Evolutionary conservation across 2,797 vertebrate species (phyloP), one percentile per base, ranked within the genome.

Genomic region (Danionella dracula): DNA sequence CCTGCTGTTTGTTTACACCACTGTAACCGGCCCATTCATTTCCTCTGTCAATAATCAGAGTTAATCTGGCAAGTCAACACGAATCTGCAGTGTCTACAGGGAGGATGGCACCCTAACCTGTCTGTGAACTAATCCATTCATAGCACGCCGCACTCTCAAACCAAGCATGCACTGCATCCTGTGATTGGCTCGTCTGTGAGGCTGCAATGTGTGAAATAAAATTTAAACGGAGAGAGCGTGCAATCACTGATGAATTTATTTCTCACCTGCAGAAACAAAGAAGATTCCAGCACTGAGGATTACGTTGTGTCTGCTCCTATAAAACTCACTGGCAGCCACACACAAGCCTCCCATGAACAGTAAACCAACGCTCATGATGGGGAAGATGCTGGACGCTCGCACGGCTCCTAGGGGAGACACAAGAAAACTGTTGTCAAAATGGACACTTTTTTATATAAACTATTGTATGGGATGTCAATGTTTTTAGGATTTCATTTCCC

Each of bases 211-310:
- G 17, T 5, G 6, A 35, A 16, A 42, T 19, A n/a, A 67, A 16
- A 41, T 58, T 27, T 46, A 55, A 38, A 66, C 32, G 27, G n/a
- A 4, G n/a, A 9, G 44, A 38, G 54, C 15, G 1, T 1, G 7
- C 11, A n/a, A 10, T 20, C n/a, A 16, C 19, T 12, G 13, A 48
- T 66, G 42, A 32, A 29, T 50, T 49, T n/a, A 46, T 40, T 17
- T 53, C 86, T 85, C 78, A 98, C 95, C 96, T 88, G 96, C 95
- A 0, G 96, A 98, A 72, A 99, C 94, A 1, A 98, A 99, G 83
- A 99, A 98, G 85, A 99, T 98, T 68, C 96, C 96, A 0, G 96
- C 96, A 0, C 96, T 99, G 84, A 99, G 93, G 81, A 99, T 97
- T 83, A 99, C 95, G 4, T 96, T 98, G 90, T 97, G 94, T 79